Conservation (phyloP, 2,888 invertebrate species). For the Drepanosiphum platanoidis region DNA sequence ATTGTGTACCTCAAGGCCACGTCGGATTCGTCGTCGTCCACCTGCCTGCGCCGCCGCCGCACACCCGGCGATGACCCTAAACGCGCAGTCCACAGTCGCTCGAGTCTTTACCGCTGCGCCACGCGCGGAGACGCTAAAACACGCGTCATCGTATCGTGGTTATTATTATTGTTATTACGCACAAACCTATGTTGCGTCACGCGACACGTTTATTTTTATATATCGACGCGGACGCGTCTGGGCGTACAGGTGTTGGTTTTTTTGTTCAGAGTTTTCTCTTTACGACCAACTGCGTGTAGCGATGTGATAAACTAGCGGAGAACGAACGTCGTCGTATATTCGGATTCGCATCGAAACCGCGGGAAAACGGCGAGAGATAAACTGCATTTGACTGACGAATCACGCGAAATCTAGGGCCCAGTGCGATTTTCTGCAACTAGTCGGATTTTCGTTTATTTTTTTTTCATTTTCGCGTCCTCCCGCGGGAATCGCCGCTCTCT, state of each 20-base stretch:
- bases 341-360: constrained; percentile 25
- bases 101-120: too few species aligned
- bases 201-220: not conserved
- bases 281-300: not conserved
- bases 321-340: not conserved
- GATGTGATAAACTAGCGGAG: too few species aligned
- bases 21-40: not conserved
- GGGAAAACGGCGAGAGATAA: not conserved
- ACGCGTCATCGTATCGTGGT: not conserved
- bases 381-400: not conserved
- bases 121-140: not conserved
- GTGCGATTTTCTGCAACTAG: too few species aligned
- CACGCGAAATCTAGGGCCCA: not conserved
- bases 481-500: too few species aligned
- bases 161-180: too few species aligned
- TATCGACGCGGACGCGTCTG: not conserved
- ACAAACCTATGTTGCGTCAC: too few species aligned
- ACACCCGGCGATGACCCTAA: not conserved
- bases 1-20: constrained; percentile 2
- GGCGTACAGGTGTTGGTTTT: not conserved
- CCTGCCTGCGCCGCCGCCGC: not conserved
- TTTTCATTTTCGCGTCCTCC: too few species aligned
- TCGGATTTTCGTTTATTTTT: too few species aligned
- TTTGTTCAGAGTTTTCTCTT: not conserved
- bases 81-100: too few species aligned